Base-by-base conservation (phyloP, 1,140 invertebrate genomes). In the Drosophila mojavensis region DNA sequence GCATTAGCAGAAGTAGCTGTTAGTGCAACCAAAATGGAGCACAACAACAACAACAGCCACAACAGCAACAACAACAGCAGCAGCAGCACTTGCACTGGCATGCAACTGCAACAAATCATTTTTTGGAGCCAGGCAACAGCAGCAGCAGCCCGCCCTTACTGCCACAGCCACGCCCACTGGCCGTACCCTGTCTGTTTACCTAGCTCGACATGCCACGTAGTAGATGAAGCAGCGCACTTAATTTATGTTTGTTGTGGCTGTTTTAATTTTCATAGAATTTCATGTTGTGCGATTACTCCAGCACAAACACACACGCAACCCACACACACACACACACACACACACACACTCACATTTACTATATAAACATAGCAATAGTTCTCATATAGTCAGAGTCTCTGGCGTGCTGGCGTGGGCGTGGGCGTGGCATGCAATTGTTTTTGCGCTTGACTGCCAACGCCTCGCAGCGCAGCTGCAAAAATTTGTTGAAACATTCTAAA, bases 71-170 rank as follows among this genome's bases (percentile, higher is more conserved):
- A 7, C 48, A 53, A 50, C 5, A 56, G 63, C 61, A 11, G 5
- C 6, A 7, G 30, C 30, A 33, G 30, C 30, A 33, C 5, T 36
- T 36, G 33, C 33, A 36, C 33, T 62, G 26, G 65, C 65, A 51
- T 69, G 71, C 71, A 74, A 54, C 13, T 45, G 70, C 70, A 67
- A 73, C 71, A 74, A 74, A 74, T 74, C 71, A 68, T 74, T 61
- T 67, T 73, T 74, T 56, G 55, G 59, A 39, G 51, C 53, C 33
- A 68, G 15, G 15, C 43, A 20, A 24, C 43, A 45, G 43, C n/a
- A 47, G 26, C 48, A 26, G 39, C 36, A 41, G 33, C 45, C 39
- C 30, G 17, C 45, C 26, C 43, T 11, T 36, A 4, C 13, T 53
- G 26, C 50, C 50, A 53, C 13, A 13, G 26, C 50, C 59, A 61